Conservation (phyloP, 2,888 invertebrate genomes). For the Athrips mouffetella region DNA sequence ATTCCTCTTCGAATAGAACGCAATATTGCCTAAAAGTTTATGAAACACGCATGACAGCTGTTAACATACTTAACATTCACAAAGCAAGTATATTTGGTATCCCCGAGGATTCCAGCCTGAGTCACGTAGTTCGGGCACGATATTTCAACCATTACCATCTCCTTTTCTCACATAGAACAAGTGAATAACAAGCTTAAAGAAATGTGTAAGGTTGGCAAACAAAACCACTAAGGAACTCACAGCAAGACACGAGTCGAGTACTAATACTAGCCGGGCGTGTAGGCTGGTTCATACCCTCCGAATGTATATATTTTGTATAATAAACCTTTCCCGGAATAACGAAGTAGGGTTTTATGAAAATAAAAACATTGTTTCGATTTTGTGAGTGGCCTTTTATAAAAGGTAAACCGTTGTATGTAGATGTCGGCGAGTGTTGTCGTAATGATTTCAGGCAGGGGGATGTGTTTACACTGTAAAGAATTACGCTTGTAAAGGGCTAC, state of each 20-base stretch:
- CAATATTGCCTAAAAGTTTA: background rate
- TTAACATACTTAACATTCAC: slow-evolving; percentile 13
- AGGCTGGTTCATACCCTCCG: background rate
- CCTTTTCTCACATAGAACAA: background rate
- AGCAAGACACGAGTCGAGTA: slow-evolving; percentile 6
- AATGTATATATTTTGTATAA: slow-evolving; percentile 7
- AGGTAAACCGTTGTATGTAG: background rate
- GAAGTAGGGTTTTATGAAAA: slow-evolving; percentile 8
- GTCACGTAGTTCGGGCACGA: slow-evolving; percentile 11
- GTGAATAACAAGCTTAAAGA: background rate
- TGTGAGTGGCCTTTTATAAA: slow-evolving; percentile 1
- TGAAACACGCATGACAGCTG: slow-evolving; percentile 5
- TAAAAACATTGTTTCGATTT: slow-evolving; percentile 11
- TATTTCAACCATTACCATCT: slow-evolving; percentile 12
- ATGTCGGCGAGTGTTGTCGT: too few species aligned
- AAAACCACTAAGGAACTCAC: background rate
- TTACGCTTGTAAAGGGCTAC: too few species aligned
- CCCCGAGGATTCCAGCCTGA: slow-evolving; percentile 5
- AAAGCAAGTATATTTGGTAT: slow-evolving; percentile 3
- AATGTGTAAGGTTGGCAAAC: background rate
- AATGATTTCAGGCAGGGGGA: too few species aligned
- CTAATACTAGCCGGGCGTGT: background rate
- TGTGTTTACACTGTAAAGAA: too few species aligned
- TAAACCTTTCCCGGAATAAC: slow-evolving; percentile 11
- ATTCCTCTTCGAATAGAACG: slow-evolving; percentile 2